phyloP scores from a whole-genome alignment of 2,888 invertebrate genomes.

The Pristionchus maxplancki region DNA sequence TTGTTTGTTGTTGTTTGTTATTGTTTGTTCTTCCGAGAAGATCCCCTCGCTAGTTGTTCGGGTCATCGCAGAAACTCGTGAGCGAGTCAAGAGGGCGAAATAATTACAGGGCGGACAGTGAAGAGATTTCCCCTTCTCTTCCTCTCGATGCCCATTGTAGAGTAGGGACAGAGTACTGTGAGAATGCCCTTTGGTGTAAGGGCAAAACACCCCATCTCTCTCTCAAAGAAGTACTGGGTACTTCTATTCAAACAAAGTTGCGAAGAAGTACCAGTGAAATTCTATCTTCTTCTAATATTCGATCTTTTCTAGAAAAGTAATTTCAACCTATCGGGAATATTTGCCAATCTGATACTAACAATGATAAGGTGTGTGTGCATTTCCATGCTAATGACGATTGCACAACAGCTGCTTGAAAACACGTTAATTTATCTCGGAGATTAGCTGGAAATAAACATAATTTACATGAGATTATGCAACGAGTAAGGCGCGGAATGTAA shows the following conservation, averaged over 20 bases:
- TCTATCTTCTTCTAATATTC: background rate
- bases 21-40: background rate
- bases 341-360: background rate
- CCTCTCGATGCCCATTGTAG: constrained; percentile 21
- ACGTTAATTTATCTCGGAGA: constrained; percentile 32
- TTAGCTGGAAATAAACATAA: constrained; percentile 14
- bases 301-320: background rate
- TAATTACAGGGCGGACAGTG: constrained; percentile 40
- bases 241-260: background rate
- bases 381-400: background rate
- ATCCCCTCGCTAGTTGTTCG: background rate
- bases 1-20: background rate
- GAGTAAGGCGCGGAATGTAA: constrained; percentile 28
- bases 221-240: constrained; percentile 3
- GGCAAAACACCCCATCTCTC: background rate
- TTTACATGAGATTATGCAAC: constrained; percentile 42
- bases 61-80: constrained; percentile 1
- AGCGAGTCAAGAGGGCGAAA: constrained; percentile 35
- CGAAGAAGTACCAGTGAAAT: background rate
- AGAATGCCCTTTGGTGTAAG: constrained; percentile 32
- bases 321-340: background rate
- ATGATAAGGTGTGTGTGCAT: background rate
- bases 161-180: background rate
- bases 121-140: constrained; percentile 15
- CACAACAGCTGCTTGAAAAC: constrained; percentile 1